These are phyloP conservation scores for Bombycilla garrulus DNA, from an alignment of 2,113 vertebrate species.

Conservation along the genomic window DNA sequence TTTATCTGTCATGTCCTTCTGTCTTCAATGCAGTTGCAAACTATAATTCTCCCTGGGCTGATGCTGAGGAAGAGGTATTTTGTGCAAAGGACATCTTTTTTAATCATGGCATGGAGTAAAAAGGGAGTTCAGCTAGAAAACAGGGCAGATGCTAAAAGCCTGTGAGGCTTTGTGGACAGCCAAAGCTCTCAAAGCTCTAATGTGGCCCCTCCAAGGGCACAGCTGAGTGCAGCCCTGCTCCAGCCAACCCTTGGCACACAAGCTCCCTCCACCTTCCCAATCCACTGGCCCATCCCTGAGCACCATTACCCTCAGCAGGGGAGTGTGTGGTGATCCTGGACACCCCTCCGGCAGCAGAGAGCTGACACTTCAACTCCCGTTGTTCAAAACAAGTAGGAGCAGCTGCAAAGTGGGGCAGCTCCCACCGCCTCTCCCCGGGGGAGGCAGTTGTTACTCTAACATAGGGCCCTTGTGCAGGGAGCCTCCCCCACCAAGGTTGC, in stretches of 20 bases:
- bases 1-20: neutral
- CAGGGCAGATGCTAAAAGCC: neutral
- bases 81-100: neutral
- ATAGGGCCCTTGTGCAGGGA: constrained; percentile 21
- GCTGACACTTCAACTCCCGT: neutral
- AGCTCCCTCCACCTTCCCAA: neutral
- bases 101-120: neutral
- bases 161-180: fast-evolving
- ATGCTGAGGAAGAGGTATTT: neutral
- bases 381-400: neutral
- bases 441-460: constrained; percentile 51
- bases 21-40: neutral
- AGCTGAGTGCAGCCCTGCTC: fast-evolving
- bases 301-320: neutral
- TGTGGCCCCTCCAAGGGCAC: fast-evolving
- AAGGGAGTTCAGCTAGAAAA: neutral
- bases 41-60: neutral
- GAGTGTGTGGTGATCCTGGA: fast-evolving
- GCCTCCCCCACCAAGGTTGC: neutral
- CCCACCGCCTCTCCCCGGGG: neutral
- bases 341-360: neutral
- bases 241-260: neutral
- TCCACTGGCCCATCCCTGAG: neutral
- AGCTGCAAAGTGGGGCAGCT: constrained; percentile 34
- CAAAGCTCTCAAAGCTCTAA: neutral